Evolutionary conservation across 2,113 vertebrate species (phyloP).

Genomic region (Genyomyrus donnyi): DNA sequence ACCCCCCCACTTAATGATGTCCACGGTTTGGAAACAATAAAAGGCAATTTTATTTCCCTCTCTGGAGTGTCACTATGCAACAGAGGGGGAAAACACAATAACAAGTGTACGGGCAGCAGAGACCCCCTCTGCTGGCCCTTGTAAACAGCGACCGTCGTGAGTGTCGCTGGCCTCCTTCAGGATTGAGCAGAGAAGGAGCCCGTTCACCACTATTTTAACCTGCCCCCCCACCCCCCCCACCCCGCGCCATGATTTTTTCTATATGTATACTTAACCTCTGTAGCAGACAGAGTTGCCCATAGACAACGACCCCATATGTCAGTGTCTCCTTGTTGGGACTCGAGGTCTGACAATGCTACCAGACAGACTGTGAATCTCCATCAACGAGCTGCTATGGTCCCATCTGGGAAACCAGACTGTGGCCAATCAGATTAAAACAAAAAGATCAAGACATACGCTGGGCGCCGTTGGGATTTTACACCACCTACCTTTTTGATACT

Average conservation of each 20-base stretch:
- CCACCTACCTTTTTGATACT: constrained; percentile 5
- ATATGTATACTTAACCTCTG: neutral
- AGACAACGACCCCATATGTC: neutral
- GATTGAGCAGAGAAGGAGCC: neutral
- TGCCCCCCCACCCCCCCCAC: neutral
- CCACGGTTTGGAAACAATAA: constrained; percentile 53
- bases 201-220: neutral
- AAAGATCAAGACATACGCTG: constrained; percentile 13
- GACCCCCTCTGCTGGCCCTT: constrained; percentile 28
- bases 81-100: constrained; percentile 55
- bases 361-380: neutral
- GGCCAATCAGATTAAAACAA: neutral
- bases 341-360: neutral
- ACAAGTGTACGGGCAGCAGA: constrained; percentile 40
- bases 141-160: constrained; percentile 37
- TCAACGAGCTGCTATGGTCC: neutral
- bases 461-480: neutral
- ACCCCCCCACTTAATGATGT: constrained; percentile 26
- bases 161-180: neutral
- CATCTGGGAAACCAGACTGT: neutral
- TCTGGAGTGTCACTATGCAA: constrained; percentile 50
- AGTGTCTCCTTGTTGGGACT: neutral
- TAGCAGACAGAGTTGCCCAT: neutral
- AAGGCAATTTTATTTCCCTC: constrained; percentile 35
- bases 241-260: neutral